A percentile compares a stretch with the other conserved stretches of the same genome.
Evolutionary conservation across 2,888 invertebrate species (phyloP).

Genomic region (Luffia ferchaultella): DNA sequence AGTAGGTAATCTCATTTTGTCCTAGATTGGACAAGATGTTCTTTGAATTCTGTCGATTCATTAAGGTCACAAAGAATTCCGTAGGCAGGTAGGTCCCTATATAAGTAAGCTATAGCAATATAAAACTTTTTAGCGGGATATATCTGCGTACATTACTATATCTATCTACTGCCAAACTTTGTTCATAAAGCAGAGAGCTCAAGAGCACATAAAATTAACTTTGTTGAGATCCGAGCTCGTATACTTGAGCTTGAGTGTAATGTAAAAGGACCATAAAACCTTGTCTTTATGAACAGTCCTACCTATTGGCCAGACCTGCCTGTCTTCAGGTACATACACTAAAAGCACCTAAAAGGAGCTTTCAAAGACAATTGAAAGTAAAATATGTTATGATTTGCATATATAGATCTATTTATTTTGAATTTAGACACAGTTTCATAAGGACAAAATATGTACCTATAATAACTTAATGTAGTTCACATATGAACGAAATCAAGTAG

Average conservation of each 20-base stretch:
- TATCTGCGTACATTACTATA: not conserved
- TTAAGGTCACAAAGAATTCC: too few relatives aligned
- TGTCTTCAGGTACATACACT: not conserved
- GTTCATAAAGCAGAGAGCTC: not conserved
- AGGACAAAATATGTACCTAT: not conserved
- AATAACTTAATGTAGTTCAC: not conserved
- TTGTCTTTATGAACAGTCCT: not conserved
- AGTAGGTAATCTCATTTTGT: too few relatives aligned
- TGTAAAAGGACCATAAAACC: not conserved
- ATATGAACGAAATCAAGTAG: not conserved
- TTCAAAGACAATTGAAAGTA: not conserved
- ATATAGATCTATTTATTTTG: not conserved
- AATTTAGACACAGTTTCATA: not conserved
- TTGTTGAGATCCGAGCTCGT: not conserved
- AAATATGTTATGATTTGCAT: not conserved
- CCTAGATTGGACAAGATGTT: too few relatives aligned
- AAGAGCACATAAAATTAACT: conserved; percentile 1
- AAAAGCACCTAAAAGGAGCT: not conserved
- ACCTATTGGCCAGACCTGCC: not conserved
- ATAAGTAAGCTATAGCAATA: too few relatives aligned
- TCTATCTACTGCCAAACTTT: not conserved
- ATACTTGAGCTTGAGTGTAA: not conserved
- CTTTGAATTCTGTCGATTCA: too few relatives aligned
- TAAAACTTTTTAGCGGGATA: not conserved
- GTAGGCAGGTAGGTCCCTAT: too few relatives aligned